Conservation (phyloP, 2,113 vertebrate genomes). For the Phalacrocorax brasilianus region DNA sequence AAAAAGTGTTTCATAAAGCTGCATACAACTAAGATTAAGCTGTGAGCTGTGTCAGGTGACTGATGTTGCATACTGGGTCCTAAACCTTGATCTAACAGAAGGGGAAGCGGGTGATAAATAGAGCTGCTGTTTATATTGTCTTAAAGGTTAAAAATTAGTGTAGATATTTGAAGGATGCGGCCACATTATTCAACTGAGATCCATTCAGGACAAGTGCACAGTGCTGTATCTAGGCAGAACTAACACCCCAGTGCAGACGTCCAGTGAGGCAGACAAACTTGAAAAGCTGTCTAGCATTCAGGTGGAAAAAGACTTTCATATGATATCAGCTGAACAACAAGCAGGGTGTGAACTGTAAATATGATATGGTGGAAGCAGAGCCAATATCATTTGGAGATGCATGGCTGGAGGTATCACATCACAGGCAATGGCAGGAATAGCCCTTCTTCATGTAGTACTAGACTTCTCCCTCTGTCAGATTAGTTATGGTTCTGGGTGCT, state of each 20-base stretch:
- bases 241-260: not conserved
- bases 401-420: conserved; percentile 17
- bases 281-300: not conserved
- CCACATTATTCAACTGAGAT: not conserved
- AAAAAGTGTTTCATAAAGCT: not conserved
- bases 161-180: not conserved
- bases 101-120: not conserved
- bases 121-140: not conserved
- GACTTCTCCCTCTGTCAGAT: not conserved
- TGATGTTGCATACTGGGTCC: not conserved
- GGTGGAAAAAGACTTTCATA: conserved; percentile 11
- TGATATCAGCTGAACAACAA: conserved; percentile 13
- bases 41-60: not conserved
- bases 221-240: not conserved
- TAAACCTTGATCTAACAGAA: not conserved
- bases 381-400: not conserved
- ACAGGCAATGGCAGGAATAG: not conserved
- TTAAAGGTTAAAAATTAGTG: not conserved
- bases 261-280: not conserved
- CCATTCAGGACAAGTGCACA: not conserved
- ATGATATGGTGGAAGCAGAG: conserved; percentile 16
- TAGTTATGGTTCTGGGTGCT: not conserved
- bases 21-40: not conserved
- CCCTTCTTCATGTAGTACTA: not conserved
- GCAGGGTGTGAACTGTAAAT: conserved; percentile 14